Evolutionary conservation across 2,113 vertebrate species (phyloP), one percentile per base, ranked within the genome.

Genomic region (Patagioenas fasciata): DNA sequence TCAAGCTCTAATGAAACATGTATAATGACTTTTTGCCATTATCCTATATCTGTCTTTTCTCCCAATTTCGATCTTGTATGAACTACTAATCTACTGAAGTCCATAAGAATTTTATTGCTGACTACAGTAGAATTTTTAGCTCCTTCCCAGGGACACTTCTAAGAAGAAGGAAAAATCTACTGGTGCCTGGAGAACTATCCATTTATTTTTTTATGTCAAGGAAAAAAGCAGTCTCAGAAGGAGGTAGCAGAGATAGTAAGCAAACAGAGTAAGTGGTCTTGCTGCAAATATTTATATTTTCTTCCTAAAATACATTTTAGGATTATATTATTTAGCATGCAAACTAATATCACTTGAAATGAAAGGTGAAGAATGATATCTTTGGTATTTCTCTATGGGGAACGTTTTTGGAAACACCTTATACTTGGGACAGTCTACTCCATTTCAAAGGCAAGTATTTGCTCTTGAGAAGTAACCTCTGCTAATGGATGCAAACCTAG

Each of bases 401-500:
- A 85, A 57, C 0, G 0, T 38, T 93, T 90, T 64, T 91, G 83
- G 42, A 85, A 66, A 85, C 40, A 91, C 32, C 83, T 88, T 84
- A 89, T 75, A 95, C 77, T 58, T 91, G 58, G 23, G 74, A 84
- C 61, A 80, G 50, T 54, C 51, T 75, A 42, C n/a, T 86, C 47
- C 12, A 81, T 91, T 95, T 95, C 91, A 95, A 93, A 95, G 69
- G 61, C 57, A 87, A 84, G 29, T 31, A 16, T 85, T 91, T 92
- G 77, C 50, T 92, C 57, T 85, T 87, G 79, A 57, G 66, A 70
- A 80, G 28, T 70, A 88, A 87, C 26, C 50, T 75, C 57, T 89
- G 61, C 57, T 92, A 95, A 93, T 72, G 89, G 73, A 44, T 78
- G 47, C 56, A 92, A 89, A 93, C 61, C 19, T 85, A 75, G 32